A percentile compares a stretch with the other conserved stretches of the same genome.
phyloP scores from a whole-genome alignment of 2,113 vertebrate genomes.

The Okapia johnstoni region DNA sequence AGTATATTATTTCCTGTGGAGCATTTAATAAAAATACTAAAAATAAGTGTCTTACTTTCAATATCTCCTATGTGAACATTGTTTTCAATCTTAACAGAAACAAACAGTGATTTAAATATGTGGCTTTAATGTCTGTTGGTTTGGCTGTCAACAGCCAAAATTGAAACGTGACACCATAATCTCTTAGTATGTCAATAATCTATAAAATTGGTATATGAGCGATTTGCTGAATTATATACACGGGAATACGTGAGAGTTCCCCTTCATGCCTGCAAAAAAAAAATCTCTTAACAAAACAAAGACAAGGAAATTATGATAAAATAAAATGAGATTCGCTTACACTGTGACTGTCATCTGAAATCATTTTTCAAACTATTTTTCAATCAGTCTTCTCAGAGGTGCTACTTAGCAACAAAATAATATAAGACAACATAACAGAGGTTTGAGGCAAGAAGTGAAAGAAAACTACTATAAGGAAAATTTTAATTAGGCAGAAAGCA shows the following conservation, averaged over 20 bases:
- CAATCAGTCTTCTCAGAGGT: not conserved
- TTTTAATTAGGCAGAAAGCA: conserved; percentile 37
- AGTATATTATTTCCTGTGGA: not conserved
- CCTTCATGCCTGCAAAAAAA: not conserved
- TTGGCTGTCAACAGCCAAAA: not conserved
- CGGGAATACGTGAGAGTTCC: not conserved
- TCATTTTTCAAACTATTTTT: not conserved
- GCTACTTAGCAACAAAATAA: not conserved
- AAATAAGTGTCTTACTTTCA: conserved; percentile 38
- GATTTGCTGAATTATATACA: not conserved
- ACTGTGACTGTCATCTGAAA: not conserved
- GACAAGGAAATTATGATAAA: not conserved
- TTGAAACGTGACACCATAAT: not conserved
- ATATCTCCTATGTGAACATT: not conserved
- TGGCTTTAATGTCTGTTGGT: not conserved
- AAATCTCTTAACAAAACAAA: not conserved
- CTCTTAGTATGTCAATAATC: not conserved
- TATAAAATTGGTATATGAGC: not conserved
- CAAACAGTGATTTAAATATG: not conserved
- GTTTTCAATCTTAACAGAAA: not conserved
- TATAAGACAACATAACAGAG: not conserved
- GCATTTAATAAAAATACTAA: conserved; percentile 47
- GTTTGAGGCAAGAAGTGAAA: not conserved
- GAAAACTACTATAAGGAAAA: not conserved
- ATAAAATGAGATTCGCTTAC: not conserved